A percentile compares a stretch with the other conserved stretches of the same genome.
Evolutionary conservation across 2,888 invertebrate genomes (phyloP).

Genomic region (Brachyptera risi): DNA sequence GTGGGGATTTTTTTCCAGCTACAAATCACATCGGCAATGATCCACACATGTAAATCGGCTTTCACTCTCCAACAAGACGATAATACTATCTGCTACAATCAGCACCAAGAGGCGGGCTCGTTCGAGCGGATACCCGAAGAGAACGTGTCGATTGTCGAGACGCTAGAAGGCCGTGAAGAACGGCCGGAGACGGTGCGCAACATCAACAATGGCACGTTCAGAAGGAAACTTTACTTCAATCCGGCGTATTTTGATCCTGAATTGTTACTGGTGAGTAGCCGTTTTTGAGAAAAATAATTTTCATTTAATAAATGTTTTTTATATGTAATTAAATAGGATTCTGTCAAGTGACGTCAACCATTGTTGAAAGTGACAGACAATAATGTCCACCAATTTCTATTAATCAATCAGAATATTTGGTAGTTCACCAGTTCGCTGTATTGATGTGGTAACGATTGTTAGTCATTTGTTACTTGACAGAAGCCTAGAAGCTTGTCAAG

Average conservation of each 20-base stretch:
- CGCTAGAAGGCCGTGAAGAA: constrained; percentile 62
- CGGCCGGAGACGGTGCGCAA: constrained; percentile 58
- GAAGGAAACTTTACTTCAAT: constrained; percentile 82
- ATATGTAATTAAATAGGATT: too few relatives aligned
- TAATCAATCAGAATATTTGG: too few relatives aligned
- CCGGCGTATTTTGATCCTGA: constrained; percentile 90
- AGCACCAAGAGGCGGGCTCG: constrained; percentile 53
- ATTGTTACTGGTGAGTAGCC: constrained; percentile 67
- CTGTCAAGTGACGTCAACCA: too few relatives aligned
- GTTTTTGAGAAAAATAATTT: too few relatives aligned
- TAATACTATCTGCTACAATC: constrained; percentile 20
- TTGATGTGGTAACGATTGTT: too few relatives aligned
- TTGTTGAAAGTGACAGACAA: too few relatives aligned
- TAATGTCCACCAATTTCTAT: too few relatives aligned
- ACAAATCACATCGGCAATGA: constrained; percentile 64
- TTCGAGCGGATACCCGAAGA: constrained; percentile 76
- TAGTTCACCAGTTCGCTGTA: too few relatives aligned
- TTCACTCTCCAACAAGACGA: constrained; percentile 11
- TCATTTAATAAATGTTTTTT: too few relatives aligned
- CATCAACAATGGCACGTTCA: constrained; percentile 56
- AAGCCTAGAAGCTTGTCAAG: too few relatives aligned
- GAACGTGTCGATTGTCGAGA: constrained; percentile 81
- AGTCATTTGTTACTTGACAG: too few relatives aligned
- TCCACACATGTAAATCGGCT: constrained; percentile 55
- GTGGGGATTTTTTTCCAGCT: too few relatives aligned